Conservation (phyloP, 2,797 vertebrate genomes). For the Prunella strophiata region DNA sequence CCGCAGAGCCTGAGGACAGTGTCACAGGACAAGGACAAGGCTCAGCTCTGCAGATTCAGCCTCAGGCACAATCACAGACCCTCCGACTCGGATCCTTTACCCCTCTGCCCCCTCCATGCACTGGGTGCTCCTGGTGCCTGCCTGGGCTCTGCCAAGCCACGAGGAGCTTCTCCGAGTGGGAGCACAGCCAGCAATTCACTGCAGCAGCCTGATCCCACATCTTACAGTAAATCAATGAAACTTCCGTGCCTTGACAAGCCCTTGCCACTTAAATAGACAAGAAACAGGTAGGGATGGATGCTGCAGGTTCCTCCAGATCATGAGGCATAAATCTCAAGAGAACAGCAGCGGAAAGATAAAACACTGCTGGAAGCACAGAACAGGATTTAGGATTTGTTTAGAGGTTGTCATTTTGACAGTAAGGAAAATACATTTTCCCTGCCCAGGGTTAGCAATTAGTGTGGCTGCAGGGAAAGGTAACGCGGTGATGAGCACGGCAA, state of each 20-base stretch:
- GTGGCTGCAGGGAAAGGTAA: neutral
- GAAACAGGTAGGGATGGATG: constrained; percentile 9
- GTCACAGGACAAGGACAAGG: neutral
- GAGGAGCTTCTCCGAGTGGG: neutral
- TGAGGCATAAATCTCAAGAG: constrained; percentile 23
- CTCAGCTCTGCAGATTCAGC: neutral
- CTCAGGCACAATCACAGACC: neutral
- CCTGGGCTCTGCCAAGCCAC: rapidly evolving
- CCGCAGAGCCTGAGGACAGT: rapidly evolving
- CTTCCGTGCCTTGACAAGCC: constrained; percentile 18
- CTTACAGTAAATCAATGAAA: constrained; percentile 29
- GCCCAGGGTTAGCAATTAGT: neutral
- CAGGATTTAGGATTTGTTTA: neutral
- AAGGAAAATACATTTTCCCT: neutral
- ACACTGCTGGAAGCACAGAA: neutral
- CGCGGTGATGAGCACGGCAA: neutral
- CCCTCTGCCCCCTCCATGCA: rapidly evolving
- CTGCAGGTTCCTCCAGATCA: constrained; percentile 1
- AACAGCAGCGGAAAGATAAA: neutral
- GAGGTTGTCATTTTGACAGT: neutral
- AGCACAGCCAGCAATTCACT: neutral
- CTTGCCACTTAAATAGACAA: constrained; percentile 7
- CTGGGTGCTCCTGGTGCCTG: neutral
- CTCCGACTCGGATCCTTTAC: rapidly evolving
- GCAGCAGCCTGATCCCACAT: neutral